Conservation (phyloP, 2,888 invertebrate genomes). For the Mythimna loreyi region DNA sequence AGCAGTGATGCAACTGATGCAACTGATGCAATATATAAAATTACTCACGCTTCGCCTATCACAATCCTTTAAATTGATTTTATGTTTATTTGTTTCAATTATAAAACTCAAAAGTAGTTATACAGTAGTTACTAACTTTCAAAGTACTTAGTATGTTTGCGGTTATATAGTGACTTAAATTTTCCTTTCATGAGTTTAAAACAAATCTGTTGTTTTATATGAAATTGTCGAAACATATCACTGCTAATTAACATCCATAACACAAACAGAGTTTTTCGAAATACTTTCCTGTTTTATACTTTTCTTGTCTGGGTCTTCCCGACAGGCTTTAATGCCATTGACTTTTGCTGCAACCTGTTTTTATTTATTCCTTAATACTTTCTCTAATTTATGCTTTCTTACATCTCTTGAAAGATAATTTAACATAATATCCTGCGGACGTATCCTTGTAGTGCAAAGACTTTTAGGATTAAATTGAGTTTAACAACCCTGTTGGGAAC, state of each 20-base stretch:
- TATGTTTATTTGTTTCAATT: too few relatives aligned
- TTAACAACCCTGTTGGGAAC: neutral
- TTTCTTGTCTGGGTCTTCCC: neutral
- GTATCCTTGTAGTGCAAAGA: neutral
- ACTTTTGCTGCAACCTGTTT: neutral
- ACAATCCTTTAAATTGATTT: too few relatives aligned
- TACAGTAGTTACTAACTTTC: neutral
- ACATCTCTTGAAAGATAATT: neutral
- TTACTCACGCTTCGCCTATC: too few relatives aligned
- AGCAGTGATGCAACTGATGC: too few relatives aligned
- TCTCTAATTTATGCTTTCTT: neutral
- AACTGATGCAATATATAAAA: too few relatives aligned
- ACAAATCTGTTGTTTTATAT: neutral
- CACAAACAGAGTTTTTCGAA: neutral
- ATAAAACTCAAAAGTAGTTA: too few relatives aligned
- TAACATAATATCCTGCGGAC: neutral
- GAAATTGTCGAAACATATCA: too few relatives aligned
- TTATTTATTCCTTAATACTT: neutral
- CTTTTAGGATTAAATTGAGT: neutral
- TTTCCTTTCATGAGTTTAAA: neutral
- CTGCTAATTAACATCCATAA: too few relatives aligned
- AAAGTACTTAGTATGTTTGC: neutral
- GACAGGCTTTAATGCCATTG: constrained; percentile 3
- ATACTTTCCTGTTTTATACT: constrained; percentile 1
- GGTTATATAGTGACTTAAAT: neutral